These are phyloP conservation scores for Tursiops truncatus DNA, from an alignment of 2,113 vertebrate species.

Conservation along the genomic window DNA sequence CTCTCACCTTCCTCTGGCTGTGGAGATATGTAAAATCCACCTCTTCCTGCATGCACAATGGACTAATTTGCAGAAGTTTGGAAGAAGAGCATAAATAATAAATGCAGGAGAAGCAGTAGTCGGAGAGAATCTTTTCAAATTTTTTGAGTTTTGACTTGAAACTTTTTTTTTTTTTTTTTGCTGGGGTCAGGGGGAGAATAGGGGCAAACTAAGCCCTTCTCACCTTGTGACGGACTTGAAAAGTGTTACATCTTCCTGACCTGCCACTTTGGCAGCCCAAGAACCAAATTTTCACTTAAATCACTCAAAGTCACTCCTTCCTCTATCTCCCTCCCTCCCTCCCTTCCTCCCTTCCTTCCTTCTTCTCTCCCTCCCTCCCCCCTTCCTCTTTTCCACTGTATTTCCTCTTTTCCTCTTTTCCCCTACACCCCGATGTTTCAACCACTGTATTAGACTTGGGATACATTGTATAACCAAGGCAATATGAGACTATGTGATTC, in stretches of 20 bases:
- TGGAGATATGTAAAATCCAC: constrained; percentile 63
- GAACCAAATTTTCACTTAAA: not conserved
- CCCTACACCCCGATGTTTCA: not conserved
- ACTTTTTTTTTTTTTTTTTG: too few species aligned
- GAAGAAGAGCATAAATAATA: constrained; percentile 68
- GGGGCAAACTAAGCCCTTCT: not conserved
- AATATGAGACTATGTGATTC: not conserved
- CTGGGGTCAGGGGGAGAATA: rapidly evolving
- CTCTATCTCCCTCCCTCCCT: not conserved
- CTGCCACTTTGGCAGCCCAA: not conserved
- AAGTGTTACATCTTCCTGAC: not conserved
- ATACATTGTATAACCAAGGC: not conserved
- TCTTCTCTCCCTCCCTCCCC: rapidly evolving
- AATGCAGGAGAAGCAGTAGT: constrained; percentile 46
- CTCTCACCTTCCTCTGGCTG: constrained; percentile 65
- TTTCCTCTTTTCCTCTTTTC: too few species aligned
- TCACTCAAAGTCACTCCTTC: not conserved
- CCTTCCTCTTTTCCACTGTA: not conserved
- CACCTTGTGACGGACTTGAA: not conserved
- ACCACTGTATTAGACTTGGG: not conserved
- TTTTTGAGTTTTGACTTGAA: constrained; percentile 34
- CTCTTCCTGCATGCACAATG: constrained; percentile 36
- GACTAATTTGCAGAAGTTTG: not conserved
- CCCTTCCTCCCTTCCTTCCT: not conserved
- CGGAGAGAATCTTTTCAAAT: constrained; percentile 57